phyloP scores from a whole-genome alignment of 2,888 invertebrate species.

The Geotrupes spiniger region DNA sequence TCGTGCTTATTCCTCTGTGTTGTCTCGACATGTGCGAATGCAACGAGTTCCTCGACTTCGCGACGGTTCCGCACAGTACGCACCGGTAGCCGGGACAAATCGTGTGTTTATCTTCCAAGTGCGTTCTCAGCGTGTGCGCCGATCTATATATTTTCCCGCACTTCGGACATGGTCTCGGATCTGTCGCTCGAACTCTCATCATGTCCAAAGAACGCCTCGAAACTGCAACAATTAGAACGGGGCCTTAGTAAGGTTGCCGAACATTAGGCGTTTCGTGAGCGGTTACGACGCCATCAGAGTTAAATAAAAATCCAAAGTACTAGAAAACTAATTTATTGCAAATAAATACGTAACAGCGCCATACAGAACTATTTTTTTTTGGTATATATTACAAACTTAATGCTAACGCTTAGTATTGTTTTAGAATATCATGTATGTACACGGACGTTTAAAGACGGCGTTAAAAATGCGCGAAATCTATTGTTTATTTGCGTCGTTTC shows the following conservation, averaged over 20 bases:
- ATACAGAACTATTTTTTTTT: not conserved
- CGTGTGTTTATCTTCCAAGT: constrained; percentile 90
- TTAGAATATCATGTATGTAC: no score
- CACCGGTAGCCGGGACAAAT: constrained; percentile 90
- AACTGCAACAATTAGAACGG: constrained; percentile 50
- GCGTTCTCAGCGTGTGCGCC: constrained; percentile 86
- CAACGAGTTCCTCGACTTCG: constrained; percentile 86
- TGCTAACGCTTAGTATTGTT: no score
- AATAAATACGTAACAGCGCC: constrained; percentile 16
- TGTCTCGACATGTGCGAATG: constrained; percentile 94
- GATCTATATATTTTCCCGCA: constrained; percentile 91
- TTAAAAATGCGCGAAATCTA: not conserved
- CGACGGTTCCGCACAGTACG: constrained; percentile 88
- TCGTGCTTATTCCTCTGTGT: constrained; percentile 89
- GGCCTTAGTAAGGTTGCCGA: constrained; percentile 6
- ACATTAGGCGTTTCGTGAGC: not conserved
- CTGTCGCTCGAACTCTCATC: constrained; percentile 84
- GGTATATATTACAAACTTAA: no score
- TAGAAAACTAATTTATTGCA: constrained; percentile 19
- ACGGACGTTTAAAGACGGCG: not conserved
- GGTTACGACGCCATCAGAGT: not conserved
- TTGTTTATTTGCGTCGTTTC: constrained; percentile 5
- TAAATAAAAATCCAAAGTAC: not conserved
- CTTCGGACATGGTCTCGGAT: constrained; percentile 88
- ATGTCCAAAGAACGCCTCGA: constrained; percentile 78